These are phyloP conservation scores for Ectropis grisescens DNA, from an alignment of 1,140 invertebrate genomes.

Conservation along the genomic window DNA sequence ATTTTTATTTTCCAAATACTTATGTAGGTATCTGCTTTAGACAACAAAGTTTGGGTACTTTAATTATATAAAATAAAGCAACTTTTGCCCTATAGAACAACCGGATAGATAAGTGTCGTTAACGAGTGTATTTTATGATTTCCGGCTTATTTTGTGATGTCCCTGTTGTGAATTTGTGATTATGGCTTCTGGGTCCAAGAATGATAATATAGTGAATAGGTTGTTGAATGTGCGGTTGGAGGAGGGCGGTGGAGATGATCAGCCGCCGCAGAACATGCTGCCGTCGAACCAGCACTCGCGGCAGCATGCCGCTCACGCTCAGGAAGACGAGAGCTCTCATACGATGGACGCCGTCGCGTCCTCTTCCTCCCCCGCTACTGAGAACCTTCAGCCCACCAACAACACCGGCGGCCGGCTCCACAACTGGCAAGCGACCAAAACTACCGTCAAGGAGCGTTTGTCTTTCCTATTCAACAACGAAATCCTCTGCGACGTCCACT, in stretches of 20 bases:
- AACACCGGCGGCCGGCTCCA: conserved; percentile 61
- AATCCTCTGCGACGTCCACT: conserved; percentile 84
- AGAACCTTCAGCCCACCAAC: conserved; percentile 45
- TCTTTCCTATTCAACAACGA: conserved; percentile 87
- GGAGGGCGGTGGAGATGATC: conserved; percentile 32
- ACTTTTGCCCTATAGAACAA: too few relatives aligned
- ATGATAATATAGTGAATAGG: conserved; percentile 52
- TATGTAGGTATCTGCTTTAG: too few relatives aligned
- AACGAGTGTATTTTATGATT: too few relatives aligned
- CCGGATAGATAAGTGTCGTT: too few relatives aligned
- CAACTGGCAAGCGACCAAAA: conserved; percentile 80
- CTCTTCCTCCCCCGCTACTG: conserved; percentile 50
- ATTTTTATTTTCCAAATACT: too few relatives aligned
- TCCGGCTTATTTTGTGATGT: conserved; percentile 31
- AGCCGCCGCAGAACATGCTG: conserved; percentile 65
- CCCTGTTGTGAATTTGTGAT: conserved; percentile 1
- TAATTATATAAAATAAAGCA: too few relatives aligned
- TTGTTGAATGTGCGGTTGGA: conserved; percentile 42
- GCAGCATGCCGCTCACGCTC: conserved; percentile 27
- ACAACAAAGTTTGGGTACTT: too few relatives aligned
- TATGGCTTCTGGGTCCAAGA: conserved; percentile 58
- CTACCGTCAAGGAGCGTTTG: conserved; percentile 82
- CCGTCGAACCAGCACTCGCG: conserved; percentile 53
- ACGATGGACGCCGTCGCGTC: conserved; percentile 37
- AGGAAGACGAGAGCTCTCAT: conserved; percentile 41